Conservation (phyloP, 2,888 invertebrate genomes). For the Epirrhoe alternata region DNA sequence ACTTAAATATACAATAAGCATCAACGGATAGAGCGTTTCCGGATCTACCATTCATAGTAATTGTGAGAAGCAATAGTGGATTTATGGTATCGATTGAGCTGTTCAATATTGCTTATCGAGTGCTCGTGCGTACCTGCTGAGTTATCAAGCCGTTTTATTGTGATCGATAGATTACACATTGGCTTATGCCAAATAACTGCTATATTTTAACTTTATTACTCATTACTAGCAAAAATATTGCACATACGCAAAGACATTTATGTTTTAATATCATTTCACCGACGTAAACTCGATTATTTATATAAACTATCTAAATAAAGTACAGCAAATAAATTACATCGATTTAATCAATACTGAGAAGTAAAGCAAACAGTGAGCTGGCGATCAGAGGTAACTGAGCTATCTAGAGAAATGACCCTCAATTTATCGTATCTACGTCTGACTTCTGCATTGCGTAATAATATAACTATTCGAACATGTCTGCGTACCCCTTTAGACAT, state of each 20-base stretch:
- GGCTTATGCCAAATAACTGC: slow-evolving; percentile 1
- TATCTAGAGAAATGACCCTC: no score
- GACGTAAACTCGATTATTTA: no score
- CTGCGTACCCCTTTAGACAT: no score
- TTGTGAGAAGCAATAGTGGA: background rate
- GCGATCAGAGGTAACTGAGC: no score
- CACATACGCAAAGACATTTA: background rate
- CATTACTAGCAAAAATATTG: background rate
- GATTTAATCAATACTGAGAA: no score
- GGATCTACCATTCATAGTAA: background rate
- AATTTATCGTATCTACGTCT: no score
- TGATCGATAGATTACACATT: slow-evolving; percentile 22
- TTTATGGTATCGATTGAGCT: slow-evolving; percentile 25
- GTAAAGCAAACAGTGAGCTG: no score
- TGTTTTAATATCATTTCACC: background rate
- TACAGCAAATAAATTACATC: no score
- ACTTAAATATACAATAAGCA: background rate
- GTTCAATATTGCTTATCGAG: slow-evolving; percentile 40
- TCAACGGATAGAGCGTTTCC: background rate
- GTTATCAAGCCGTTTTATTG: slow-evolving; percentile 1
- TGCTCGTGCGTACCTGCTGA: slow-evolving; percentile 38
- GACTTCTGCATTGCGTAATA: no score
- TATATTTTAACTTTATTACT: background rate
- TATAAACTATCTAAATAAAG: no score
- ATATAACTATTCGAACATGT: no score